These are phyloP conservation scores for Echiichthys vipera DNA, from an alignment of 2,797 vertebrate genomes.

Conservation along the genomic window DNA sequence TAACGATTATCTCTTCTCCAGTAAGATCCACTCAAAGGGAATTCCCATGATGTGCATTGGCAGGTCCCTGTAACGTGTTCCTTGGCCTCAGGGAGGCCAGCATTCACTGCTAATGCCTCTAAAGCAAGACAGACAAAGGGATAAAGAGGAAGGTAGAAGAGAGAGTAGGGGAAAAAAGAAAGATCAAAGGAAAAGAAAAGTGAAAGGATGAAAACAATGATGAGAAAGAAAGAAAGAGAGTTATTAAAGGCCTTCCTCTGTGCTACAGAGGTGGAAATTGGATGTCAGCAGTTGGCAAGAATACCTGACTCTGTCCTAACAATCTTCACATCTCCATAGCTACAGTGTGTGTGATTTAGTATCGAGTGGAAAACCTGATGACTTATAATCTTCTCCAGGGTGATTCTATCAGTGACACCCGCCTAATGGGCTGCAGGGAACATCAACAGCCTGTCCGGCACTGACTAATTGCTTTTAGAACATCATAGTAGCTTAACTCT, in stretches of 20 bases:
- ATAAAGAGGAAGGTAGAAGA: conserved; percentile 1
- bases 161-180: neutral
- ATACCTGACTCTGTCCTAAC: neutral
- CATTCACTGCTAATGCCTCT: conserved; percentile 45
- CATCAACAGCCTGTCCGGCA: conserved; percentile 11
- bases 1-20: conserved; percentile 36
- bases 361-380: neutral
- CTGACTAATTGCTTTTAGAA: conserved; percentile 17
- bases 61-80: conserved; percentile 35
- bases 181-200: neutral
- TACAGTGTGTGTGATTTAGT: conserved; percentile 8
- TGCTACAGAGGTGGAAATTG: conserved; percentile 12
- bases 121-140: conserved; percentile 42
- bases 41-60: conserved; percentile 50
- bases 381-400: conserved; percentile 9
- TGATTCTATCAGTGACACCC: conserved; percentile 10
- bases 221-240: neutral
- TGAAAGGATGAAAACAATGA: conserved; percentile 20
- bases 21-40: conserved; percentile 16
- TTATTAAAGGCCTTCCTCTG: conserved; percentile 34
- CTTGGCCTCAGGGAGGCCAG: conserved; percentile 37
- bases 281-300: neutral
- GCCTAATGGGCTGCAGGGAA: conserved; percentile 3
- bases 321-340: neutral
- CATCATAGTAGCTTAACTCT: conserved; percentile 5